These are phyloP conservation scores for Naso thynnoides DNA, from an alignment of 2,797 vertebrate genomes.

Conservation along the genomic window DNA sequence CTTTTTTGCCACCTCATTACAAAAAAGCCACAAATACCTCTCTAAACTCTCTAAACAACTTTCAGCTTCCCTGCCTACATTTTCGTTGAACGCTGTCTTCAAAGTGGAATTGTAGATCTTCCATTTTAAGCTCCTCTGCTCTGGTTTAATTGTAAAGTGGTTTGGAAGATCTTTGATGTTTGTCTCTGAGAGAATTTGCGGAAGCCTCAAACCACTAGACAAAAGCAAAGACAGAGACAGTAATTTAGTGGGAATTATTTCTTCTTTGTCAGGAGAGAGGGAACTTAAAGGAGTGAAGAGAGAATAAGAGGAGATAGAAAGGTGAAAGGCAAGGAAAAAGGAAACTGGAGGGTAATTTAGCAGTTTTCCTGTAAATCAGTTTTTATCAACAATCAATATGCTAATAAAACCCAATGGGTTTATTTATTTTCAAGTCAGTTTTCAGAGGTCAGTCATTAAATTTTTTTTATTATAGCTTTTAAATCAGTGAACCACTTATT, in stretches of 20 bases:
- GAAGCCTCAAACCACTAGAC: conserved; percentile 68
- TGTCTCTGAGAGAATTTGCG: conserved; percentile 68
- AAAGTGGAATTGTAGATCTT: conserved; percentile 66
- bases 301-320: not conserved
- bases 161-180: conserved; percentile 81
- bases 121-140: conserved; percentile 66
- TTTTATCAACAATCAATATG: conserved; percentile 19
- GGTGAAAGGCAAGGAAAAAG: not conserved
- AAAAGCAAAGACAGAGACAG: conserved; percentile 60
- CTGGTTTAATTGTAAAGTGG: conserved; percentile 75
- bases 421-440: not conserved
- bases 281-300: not conserved
- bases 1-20: conserved; percentile 46
- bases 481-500: conserved; percentile 1
- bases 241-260: conserved; percentile 66
- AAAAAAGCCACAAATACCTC: conserved; percentile 46
- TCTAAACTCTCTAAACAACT: conserved; percentile 55
- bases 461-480: conserved; percentile 4
- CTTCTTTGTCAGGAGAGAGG: conserved; percentile 32
- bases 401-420: not conserved
- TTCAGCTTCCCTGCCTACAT: conserved; percentile 29
- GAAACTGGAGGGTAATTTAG: not conserved
- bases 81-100: conserved; percentile 59
- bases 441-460: not conserved
- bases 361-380: conserved; percentile 12